Base-by-base conservation (phyloP, 2,113 vertebrate genomes). In the Dromiciops gliroides region DNA sequence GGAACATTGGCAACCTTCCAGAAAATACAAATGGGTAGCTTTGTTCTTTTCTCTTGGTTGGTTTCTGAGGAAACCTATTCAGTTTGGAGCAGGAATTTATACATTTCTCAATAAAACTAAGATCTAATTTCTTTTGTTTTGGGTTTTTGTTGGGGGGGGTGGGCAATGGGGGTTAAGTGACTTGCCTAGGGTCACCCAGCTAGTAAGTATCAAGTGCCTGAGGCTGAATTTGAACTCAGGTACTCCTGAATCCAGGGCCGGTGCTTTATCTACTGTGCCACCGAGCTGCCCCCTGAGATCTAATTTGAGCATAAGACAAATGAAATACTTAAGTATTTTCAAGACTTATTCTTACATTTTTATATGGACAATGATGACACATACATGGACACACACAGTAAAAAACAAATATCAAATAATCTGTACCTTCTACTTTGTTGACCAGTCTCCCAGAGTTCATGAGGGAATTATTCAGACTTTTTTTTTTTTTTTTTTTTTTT, bases 271-370 rank as follows among this genome's bases (percentile, higher is more conserved):
- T n/a, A n/a, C n/a, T n/a, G n/a, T n/a, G n/a, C n/a, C n/a, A n/a
- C n/a, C n/a, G n/a, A n/a, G n/a, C n/a, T n/a, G n/a, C n/a, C n/a
- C n/a, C n/a, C 37, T 31, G 89, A 90, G 25, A n/a, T 91, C 90
- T 92, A 97, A 96, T 90, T 53, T 1, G 25, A 51, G 91, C 25
- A 2, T 94, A 92, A 97, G 90, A 94, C 92, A 91, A 56, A 97
- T 95, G 50, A 4, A 56, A 94, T 89, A 22, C 9, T 10, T 53
- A 48, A 47, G 49, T 89, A 0, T 53, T 50, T 48, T 26, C 95
- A 52, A 51, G 51, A 47, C 3, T 95, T 7, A 0, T 75, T 95
- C 95, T 48, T 93, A 10, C 96, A 88, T 19, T 44, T 52, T 89
- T 97, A 89, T 48, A 94, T 96, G 91, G 50, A 89, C 67, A 92